A percentile compares a stretch with the other conserved stretches of the same genome.
These are phyloP conservation scores for Nothoprocta perdicaria DNA, from an alignment of 2,113 vertebrate genomes.

Conservation along the genomic window DNA sequence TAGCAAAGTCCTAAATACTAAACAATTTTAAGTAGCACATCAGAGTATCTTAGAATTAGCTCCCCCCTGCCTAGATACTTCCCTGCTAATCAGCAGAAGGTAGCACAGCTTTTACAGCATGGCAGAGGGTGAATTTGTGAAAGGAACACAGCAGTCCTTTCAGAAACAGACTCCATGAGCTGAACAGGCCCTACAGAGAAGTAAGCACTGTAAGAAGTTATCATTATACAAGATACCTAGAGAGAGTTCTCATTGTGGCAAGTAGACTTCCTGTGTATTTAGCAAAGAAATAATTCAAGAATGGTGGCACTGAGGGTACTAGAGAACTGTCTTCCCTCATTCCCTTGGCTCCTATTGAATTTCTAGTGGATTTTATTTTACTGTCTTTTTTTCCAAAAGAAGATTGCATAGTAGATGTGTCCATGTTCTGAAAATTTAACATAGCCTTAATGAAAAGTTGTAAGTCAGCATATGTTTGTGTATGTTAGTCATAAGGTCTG, in stretches of 20 bases:
- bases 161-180: constrained; percentile 22
- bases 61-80: not conserved
- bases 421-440: constrained; percentile 38
- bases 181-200: constrained; percentile 1
- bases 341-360: not conserved
- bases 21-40: not conserved
- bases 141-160: constrained; percentile 24
- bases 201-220: not conserved
- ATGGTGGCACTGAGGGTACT: not conserved
- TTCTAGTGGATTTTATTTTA: not conserved
- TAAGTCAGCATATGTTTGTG: not conserved
- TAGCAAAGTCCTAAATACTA: not conserved
- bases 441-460: not conserved
- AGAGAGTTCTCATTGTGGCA: constrained; percentile 22
- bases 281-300: constrained; percentile 10
- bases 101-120: not conserved
- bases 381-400: not conserved
- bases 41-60: not conserved
- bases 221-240: constrained; percentile 20
- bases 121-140: constrained; percentile 4
- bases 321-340: not conserved
- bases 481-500: constrained; percentile 1
- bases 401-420: not conserved
- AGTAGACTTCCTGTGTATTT: constrained; percentile 29
- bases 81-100: not conserved